These are phyloP conservation scores for Aphaenogaster floridana DNA, from an alignment of 1,140 invertebrate genomes.

Conservation along the genomic window DNA sequence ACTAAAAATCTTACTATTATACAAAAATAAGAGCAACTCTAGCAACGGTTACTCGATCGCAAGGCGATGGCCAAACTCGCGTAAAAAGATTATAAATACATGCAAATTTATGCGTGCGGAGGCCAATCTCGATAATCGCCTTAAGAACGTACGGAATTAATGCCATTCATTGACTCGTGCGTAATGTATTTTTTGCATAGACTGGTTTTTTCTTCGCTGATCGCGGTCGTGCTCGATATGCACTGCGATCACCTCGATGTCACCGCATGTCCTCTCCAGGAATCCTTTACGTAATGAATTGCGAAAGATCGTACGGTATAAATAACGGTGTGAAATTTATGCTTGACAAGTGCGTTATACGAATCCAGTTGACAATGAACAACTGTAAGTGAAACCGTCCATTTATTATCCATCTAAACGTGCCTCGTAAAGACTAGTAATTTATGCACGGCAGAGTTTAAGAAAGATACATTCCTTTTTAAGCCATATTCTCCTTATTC, in stretches of 20 bases:
- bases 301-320: conserved; percentile 49
- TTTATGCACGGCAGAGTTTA: neutral
- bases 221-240: neutral
- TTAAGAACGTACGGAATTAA: conserved; percentile 42
- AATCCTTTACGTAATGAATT: conserved; percentile 39
- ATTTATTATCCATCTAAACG: conserved; percentile 28
- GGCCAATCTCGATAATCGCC: conserved; percentile 33
- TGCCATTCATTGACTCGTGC: conserved; percentile 27
- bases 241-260: neutral
- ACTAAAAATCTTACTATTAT: neutral
- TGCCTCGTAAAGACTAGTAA: neutral
- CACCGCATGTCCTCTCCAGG: neutral
- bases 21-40: conserved; percentile 9
- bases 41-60: neutral
- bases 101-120: conserved; percentile 38
- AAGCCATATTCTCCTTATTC: neutral
- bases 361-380: conserved; percentile 16
- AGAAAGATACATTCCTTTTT: neutral
- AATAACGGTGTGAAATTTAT: conserved; percentile 44
- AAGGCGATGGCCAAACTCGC: neutral
- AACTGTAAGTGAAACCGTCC: conserved; percentile 26
- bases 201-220: conserved; percentile 22
- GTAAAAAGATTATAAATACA: conserved; percentile 21
- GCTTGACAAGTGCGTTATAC: conserved; percentile 4
- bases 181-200: conserved; percentile 37